Evolutionary conservation across 1,140 invertebrate genomes (phyloP), one percentile per base, ranked within the genome.

Genomic region (Chrysoperla carnea): DNA sequence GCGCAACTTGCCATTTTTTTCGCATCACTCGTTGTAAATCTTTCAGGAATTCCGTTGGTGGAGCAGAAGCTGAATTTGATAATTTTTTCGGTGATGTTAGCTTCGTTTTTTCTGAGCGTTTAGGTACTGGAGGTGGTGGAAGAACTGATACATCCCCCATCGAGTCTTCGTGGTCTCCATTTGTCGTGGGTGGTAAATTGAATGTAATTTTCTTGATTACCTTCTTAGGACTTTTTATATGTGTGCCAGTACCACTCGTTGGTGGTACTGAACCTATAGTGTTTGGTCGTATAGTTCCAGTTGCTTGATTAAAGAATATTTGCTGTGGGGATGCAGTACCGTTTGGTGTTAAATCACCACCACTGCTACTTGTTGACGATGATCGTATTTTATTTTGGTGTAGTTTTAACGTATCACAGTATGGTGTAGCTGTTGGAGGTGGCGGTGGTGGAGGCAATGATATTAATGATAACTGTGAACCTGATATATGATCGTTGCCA

Each of bases 1-100:
- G 85, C 0, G 86, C 84, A 1, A 89, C 84, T 56, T 90, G 84
- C 87, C 88, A 91, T 53, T 93, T 93, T 50, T 91, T 90, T 39
- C 84, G 73, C 83, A 92, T 91, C 0, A 92, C 87, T 37, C 86
- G 66, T 50, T 92, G 86, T 6, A 92, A 64, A 60, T 92, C 87
- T 54, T 80, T 80, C 7, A 92, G 63, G 51, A 93, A 92, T 37
- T 84, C 81, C 5, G 74, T 73, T 0, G 85, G 84, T 2, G 85
- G 84, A 51, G 84, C 80, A 43, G 73, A 75, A 28, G 70, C 68
- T 0, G 77, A 78, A 17, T 78, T 75, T 0, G 72, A 69, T 12
- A 83, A 63, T 46, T 82, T 82, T 49, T 81, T 82, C 0, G 83
- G 82, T n/a, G 76, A 80, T 1, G 72, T 70, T 8, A 76, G 56